phyloP scores from a whole-genome alignment of 2,113 vertebrate species.

The Actenoides hombroni region DNA sequence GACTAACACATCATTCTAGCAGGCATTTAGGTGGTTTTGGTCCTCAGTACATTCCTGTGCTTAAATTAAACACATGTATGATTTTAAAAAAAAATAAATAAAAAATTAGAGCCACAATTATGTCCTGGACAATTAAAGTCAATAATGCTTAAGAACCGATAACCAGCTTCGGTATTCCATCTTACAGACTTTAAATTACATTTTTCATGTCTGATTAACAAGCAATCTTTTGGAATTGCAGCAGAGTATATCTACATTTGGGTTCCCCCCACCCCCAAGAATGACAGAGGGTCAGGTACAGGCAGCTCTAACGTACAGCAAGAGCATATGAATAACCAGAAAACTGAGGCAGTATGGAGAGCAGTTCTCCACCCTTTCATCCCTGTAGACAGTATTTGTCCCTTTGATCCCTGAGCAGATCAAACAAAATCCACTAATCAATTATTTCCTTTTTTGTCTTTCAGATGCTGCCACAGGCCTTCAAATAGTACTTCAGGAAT shows the following conservation, averaged over 20 bases:
- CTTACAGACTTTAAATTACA: neutral
- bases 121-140: neutral
- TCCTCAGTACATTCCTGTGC: neutral
- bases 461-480: slow-evolving; percentile 53
- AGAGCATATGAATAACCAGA: slow-evolving; percentile 53
- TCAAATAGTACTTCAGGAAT: slow-evolving; percentile 59
- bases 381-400: slow-evolving; percentile 65
- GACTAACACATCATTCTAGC: neutral
- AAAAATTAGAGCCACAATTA: neutral
- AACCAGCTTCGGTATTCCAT: neutral
- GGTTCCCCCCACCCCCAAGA: neutral
- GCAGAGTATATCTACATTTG: neutral
- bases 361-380: slow-evolving; percentile 56
- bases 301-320: neutral
- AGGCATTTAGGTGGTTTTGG: neutral
- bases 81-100: neutral
- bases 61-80: neutral
- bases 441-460: slow-evolving; percentile 68
- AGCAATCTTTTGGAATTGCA: neutral
- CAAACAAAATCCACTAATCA: slow-evolving; percentile 68
- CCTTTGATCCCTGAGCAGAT: slow-evolving; percentile 68
- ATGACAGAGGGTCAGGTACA: slow-evolving; percentile 36
- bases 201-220: neutral
- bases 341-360: slow-evolving; percentile 49
- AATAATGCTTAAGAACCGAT: neutral